Conservation (phyloP, 2,113 vertebrate species). For the Felis chaus region DNA sequence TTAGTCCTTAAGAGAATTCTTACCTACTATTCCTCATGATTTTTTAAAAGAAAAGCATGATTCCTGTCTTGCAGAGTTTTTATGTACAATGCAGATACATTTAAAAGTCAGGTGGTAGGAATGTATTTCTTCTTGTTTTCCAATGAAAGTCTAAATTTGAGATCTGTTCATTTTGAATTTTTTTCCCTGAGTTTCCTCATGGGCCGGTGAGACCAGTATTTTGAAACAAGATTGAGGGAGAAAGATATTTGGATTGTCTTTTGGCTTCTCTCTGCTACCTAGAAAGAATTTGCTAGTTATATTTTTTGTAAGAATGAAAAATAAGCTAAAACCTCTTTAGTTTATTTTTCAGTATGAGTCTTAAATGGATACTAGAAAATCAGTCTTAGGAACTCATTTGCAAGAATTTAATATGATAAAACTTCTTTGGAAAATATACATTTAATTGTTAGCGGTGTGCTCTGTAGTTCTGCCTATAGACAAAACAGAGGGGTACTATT, state of each 20-base stretch:
- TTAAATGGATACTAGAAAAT: conserved; percentile 4
- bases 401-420: not conserved
- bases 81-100: not conserved
- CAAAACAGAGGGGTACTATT: not conserved
- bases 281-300: not conserved
- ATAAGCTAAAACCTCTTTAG: not conserved
- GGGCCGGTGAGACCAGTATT: not conserved
- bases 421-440: not conserved
- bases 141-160: not conserved
- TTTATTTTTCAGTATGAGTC: not conserved
- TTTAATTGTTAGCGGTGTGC: not conserved
- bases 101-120: not conserved
- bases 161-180: not conserved
- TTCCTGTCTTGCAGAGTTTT: not conserved
- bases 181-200: not conserved
- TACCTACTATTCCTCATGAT: not conserved
- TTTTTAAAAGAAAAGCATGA: not conserved
- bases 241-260: not conserved
- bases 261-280: not conserved
- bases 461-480: not conserved
- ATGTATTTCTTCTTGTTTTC: not conserved
- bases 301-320: not conserved
- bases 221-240: not conserved
- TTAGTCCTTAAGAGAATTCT: not conserved
- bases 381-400: not conserved